Conservation (phyloP, 2,888 invertebrate genomes). For the Chrysotoxum bicinctum region DNA sequence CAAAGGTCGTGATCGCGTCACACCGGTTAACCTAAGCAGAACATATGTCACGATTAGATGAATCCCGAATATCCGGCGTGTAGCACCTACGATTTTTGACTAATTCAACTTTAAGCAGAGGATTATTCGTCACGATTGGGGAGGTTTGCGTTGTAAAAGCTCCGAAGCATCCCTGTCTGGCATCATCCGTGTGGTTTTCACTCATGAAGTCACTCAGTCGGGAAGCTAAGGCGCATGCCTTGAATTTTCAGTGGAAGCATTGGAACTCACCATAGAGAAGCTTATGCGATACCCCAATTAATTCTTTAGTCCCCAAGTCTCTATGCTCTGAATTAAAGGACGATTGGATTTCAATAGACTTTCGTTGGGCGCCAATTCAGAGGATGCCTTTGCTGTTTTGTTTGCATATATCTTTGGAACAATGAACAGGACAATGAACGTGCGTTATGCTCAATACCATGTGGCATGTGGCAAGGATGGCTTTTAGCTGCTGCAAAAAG, state of each 20-base stretch:
- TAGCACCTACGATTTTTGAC: constrained; percentile 71
- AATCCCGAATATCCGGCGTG: constrained; percentile 70
- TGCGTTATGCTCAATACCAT: constrained; percentile 39
- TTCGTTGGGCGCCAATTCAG: constrained; percentile 67
- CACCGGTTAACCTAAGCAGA: constrained; percentile 53
- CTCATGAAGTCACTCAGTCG: constrained; percentile 46
- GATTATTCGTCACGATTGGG: constrained; percentile 71
- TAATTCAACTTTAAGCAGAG: constrained; percentile 71
- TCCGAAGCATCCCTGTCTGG: constrained; percentile 39
- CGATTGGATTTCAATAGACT: constrained; percentile 65
- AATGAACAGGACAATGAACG: constrained; percentile 56
- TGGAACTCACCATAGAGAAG: constrained; percentile 59
- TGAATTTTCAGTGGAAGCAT: not conserved
- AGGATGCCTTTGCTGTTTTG: constrained; percentile 24
- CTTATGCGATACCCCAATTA: constrained; percentile 40
- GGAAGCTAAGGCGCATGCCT: constrained; percentile 38
- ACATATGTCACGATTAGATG: constrained; percentile 58
- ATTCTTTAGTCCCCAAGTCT: not conserved
- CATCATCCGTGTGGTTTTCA: not conserved
- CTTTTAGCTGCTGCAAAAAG: constrained; percentile 43
- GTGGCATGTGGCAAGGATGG: constrained; percentile 22
- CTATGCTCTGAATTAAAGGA: constrained; percentile 48
- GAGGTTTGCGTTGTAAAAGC: constrained; percentile 66
- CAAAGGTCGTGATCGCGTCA: constrained; percentile 56
- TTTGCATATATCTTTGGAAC: constrained; percentile 50